Evolutionary conservation across 1,140 invertebrate species (phyloP).

Genomic region (Tribolium madens): DNA sequence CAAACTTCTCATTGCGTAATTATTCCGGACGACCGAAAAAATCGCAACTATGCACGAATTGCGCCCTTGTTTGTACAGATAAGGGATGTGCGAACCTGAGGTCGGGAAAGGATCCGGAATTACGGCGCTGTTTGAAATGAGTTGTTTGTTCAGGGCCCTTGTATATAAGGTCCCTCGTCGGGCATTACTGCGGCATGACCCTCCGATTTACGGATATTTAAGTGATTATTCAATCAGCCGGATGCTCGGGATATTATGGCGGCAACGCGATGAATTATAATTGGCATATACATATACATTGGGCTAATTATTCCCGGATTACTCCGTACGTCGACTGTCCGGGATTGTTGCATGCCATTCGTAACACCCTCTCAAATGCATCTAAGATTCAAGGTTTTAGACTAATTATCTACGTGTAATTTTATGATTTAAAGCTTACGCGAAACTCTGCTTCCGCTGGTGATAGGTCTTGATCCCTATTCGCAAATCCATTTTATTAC

Average conservation of each 20-base stretch:
- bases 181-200: slow-evolving; percentile 36
- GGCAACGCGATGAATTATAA: slow-evolving; percentile 41
- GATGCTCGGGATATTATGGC: slow-evolving; percentile 40
- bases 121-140: slow-evolving; percentile 39
- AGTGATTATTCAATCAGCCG: slow-evolving; percentile 45
- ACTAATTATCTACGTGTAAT: background rate
- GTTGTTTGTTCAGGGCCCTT: slow-evolving; percentile 39
- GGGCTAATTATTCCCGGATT: slow-evolving; percentile 22
- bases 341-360: background rate
- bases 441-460: background rate
- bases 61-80: slow-evolving; percentile 13
- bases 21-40: slow-evolving; percentile 33
- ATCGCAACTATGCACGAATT: slow-evolving; percentile 9
- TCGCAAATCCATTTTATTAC: background rate
- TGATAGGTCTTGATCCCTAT: background rate
- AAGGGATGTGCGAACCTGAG: slow-evolving; percentile 33
- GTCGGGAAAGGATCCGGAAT: slow-evolving; percentile 40
- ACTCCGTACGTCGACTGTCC: slow-evolving; percentile 1
- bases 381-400: background rate
- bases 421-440: background rate
- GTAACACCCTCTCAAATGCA: background rate
- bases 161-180: slow-evolving; percentile 21
- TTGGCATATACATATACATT: slow-evolving; percentile 34
- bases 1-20: slow-evolving; percentile 21
- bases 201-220: slow-evolving; percentile 46